Percentiles rank a stretch among this genome's conserved stretches.
These are phyloP conservation scores for Anastrepha obliqua DNA, from an alignment of 1,140 invertebrate species.

Conservation along the genomic window DNA sequence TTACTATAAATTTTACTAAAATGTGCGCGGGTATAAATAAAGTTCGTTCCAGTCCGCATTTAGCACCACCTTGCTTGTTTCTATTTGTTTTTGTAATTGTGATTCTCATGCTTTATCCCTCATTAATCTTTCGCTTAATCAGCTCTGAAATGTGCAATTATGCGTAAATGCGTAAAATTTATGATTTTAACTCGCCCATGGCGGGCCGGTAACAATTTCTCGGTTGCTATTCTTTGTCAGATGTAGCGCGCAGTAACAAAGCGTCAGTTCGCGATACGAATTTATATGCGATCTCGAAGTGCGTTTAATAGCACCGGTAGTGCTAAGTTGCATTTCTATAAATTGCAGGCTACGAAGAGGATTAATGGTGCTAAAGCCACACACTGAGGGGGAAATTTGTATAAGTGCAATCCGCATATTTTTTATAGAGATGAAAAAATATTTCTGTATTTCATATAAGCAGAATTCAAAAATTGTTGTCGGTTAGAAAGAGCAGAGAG, in stretches of 20 bases:
- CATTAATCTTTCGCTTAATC: conserved; percentile 47
- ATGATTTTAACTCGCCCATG: neutral
- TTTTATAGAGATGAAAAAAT: neutral
- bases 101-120: neutral
- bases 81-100: neutral
- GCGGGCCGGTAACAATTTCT: neutral
- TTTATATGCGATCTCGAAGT: neutral
- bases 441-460: neutral
- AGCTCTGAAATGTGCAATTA: conserved; percentile 26
- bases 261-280: neutral
- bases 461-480: too few species aligned
- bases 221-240: neutral
- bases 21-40: too few species aligned
- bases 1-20: too few species aligned
- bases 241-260: neutral
- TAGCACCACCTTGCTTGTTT: neutral
- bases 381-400: neutral
- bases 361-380: neutral
- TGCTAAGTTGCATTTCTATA: neutral
- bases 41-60: too few species aligned
- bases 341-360: neutral
- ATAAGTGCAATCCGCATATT: too few species aligned
- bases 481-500: too few species aligned
- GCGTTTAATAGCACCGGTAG: neutral
- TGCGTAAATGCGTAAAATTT: conserved; percentile 51